Evolutionary conservation across 2,797 vertebrate genomes (phyloP).

Genomic region (Prionace glauca): DNA sequence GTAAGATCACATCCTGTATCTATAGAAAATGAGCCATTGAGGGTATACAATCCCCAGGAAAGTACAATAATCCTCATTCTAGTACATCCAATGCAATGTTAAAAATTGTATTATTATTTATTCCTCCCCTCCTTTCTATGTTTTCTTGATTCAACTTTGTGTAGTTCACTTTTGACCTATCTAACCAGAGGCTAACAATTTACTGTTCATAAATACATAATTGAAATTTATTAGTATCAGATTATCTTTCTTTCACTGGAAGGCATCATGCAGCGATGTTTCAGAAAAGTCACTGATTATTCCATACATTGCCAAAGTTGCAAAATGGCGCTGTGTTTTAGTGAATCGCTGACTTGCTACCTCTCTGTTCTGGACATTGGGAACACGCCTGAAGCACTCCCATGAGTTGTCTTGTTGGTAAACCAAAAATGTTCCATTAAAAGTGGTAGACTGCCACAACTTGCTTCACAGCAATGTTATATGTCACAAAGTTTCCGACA

Average conservation of each 20-base stretch:
- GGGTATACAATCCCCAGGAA: not conserved
- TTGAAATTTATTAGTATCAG: not conserved
- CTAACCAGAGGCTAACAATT: not conserved
- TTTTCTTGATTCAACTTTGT: not conserved
- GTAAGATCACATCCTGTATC: not conserved
- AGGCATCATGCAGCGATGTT: not conserved
- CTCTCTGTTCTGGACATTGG: not conserved
- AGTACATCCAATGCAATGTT: not conserved
- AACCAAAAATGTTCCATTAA: not conserved
- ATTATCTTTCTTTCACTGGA: not conserved
- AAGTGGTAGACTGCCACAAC: not conserved
- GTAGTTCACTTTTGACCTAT: not conserved
- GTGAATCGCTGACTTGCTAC: not conserved
- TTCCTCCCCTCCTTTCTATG: not conserved
- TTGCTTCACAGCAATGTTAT: not conserved
- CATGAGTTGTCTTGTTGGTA: not conserved
- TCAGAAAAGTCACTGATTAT: not conserved
- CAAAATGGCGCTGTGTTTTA: not conserved
- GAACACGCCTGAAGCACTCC: not conserved
- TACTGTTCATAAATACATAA: not conserved
- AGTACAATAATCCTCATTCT: not conserved
- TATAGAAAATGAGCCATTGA: not conserved
- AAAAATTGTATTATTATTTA: not conserved
- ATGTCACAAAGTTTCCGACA: not conserved
- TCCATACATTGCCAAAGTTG: not conserved